phyloP scores from a whole-genome alignment of 2,797 vertebrate species.

The Enteromius fasciolatus region DNA sequence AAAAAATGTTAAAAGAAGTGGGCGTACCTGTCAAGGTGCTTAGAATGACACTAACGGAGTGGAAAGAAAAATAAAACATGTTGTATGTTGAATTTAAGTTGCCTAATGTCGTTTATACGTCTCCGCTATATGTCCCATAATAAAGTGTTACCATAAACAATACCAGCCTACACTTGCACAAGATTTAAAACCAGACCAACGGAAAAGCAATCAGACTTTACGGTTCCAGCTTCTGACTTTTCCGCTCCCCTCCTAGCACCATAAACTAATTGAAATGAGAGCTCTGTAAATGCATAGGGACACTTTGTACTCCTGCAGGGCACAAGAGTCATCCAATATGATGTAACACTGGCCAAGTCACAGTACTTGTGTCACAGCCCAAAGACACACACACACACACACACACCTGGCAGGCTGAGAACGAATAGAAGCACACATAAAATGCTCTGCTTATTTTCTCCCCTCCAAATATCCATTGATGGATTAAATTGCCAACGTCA shows the following conservation, averaged over 20 bases:
- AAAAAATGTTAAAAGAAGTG: slow-evolving; percentile 41
- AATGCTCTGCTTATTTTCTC: neutral
- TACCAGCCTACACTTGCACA: neutral
- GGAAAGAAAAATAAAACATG: slow-evolving; percentile 55
- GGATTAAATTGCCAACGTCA: slow-evolving; percentile 1
- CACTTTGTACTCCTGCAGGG: slow-evolving; percentile 43
- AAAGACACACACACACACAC: slow-evolving; percentile 14
- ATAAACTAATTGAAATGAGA: slow-evolving; percentile 46
- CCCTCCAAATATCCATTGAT: neutral
- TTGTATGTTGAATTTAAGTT: slow-evolving; percentile 47
- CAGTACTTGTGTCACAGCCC: slow-evolving; percentile 12
- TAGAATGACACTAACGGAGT: slow-evolving; percentile 43
- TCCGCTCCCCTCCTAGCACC: slow-evolving; percentile 7
- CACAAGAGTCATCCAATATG: slow-evolving; percentile 52
- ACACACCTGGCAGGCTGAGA: neutral
- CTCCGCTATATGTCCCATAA: neutral
- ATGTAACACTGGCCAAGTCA: slow-evolving; percentile 60
- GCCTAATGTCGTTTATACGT: neutral
- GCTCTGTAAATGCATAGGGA: slow-evolving; percentile 45
- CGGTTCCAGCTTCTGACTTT: neutral
- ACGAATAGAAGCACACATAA: slow-evolving; percentile 13
- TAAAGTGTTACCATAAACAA: slow-evolving; percentile 2
- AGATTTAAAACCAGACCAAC: slow-evolving; percentile 1
- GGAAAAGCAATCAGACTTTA: neutral
- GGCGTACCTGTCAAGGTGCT: neutral